Conservation (phyloP, 1,140 invertebrate species). For the Papilio helenus region DNA sequence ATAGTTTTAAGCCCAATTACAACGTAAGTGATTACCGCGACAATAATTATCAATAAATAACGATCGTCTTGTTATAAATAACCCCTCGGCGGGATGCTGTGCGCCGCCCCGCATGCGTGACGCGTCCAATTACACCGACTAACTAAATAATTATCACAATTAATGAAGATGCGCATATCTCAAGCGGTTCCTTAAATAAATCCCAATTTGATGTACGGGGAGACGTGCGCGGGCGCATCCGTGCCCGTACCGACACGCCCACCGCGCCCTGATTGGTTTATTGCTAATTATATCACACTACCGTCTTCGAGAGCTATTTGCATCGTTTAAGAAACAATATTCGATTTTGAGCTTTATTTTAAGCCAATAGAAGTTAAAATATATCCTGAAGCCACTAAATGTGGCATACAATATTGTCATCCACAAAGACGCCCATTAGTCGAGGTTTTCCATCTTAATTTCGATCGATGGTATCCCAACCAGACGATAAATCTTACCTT, state of each 20-base stretch:
- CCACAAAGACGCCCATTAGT: conserved; percentile 78
- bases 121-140: conserved; percentile 75
- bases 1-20: conserved; percentile 38
- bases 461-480: conserved; percentile 58
- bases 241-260: conserved; percentile 59
- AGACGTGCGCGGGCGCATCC: conserved; percentile 60
- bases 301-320: conserved; percentile 73
- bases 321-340: conserved; percentile 66
- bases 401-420: conserved; percentile 71
- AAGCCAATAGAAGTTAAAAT: conserved; percentile 43
- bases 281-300: conserved; percentile 76
- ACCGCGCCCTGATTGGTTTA: conserved; percentile 68
- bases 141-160: conserved; percentile 82
- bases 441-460: conserved; percentile 77
- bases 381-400: conserved; percentile 49
- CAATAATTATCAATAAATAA: conserved; percentile 37
- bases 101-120: conserved; percentile 59
- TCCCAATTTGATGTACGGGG: conserved; percentile 61
- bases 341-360: conserved; percentile 45
- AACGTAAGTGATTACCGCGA: conserved; percentile 26
- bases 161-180: conserved; percentile 76
- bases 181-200: conserved; percentile 72
- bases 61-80: conserved; percentile 31
- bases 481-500: conserved; percentile 52
- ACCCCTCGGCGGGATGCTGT: not conserved